These are phyloP conservation scores for Brachionichthys hirsutus DNA, from an alignment of 2,113 vertebrate genomes.

Conservation along the genomic window DNA sequence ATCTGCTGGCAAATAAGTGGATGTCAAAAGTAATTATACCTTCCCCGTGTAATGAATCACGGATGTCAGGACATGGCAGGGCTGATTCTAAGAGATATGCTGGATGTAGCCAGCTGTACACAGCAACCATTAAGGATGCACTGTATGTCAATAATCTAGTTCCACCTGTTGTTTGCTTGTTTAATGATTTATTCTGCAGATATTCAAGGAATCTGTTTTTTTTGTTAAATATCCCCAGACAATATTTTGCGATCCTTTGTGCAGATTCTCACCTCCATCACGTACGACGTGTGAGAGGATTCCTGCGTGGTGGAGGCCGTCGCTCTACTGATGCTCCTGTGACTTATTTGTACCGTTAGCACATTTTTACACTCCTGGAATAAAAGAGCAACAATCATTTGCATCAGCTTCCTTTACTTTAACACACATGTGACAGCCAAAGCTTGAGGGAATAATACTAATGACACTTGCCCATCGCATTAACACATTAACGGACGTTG, in stretches of 20 bases:
- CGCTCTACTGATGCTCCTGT: too few species aligned
- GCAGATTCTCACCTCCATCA: too few species aligned
- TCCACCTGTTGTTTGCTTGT: background rate
- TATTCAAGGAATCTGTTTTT: too few species aligned
- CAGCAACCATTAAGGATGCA: background rate
- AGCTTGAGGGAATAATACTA: conserved; percentile 4
- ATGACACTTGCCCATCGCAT: conserved; percentile 2
- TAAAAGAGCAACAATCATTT: background rate
- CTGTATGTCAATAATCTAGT: background rate
- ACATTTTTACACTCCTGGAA: background rate
- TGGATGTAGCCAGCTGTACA: background rate
- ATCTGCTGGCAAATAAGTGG: conserved; percentile 20
- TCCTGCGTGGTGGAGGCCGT: too few species aligned
- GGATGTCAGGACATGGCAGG: background rate
- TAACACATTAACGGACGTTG: conserved; percentile 22
- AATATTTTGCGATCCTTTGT: too few species aligned
- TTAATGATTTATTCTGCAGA: background rate
- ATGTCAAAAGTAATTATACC: conserved; percentile 22
- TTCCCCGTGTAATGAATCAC: conserved; percentile 23
- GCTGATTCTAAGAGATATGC: conserved; percentile 20
- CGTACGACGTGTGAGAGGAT: too few species aligned
- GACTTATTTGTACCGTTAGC: background rate
- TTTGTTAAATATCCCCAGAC: too few species aligned
- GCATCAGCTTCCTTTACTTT: background rate
- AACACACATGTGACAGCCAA: background rate